phyloP scores from a whole-genome alignment of 2,888 invertebrate genomes.

The Drosophila ustulata region DNA sequence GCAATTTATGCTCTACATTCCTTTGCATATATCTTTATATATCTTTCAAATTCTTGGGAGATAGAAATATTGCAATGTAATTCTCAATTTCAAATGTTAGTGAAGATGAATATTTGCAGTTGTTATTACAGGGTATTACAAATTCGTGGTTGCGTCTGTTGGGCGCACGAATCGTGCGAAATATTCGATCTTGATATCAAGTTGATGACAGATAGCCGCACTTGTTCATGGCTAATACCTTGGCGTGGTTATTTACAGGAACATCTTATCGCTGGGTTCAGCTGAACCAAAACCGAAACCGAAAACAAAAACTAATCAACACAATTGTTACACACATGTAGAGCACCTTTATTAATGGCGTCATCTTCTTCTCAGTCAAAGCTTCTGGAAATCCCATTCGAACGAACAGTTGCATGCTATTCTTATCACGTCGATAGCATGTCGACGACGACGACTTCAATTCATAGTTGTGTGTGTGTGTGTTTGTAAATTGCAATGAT shows the following conservation, averaged over 20 bases:
- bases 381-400: conserved; percentile 25
- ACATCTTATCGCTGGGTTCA: conserved; percentile 31
- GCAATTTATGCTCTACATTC: not conserved
- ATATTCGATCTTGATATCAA: conserved; percentile 41
- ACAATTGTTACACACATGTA: conserved; percentile 10
- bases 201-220: conserved; percentile 37
- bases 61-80: too few species aligned
- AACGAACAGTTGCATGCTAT: conserved; percentile 11
- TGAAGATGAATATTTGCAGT: not conserved
- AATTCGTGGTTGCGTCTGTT: conserved; percentile 1
- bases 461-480: not conserved
- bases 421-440: conserved; percentile 47
- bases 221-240: conserved; percentile 30
- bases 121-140: conserved; percentile 25
- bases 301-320: conserved; percentile 29
- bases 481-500: conserved; percentile 25
- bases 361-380: conserved; percentile 27
- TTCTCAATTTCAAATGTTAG: too few species aligned
- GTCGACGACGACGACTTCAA: conserved; percentile 6
- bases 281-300: conserved; percentile 16
- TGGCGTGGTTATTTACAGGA: conserved; percentile 36
- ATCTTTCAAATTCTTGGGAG: too few species aligned
- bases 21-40: too few species aligned
- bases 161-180: conserved; percentile 8
- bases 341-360: conserved; percentile 12